Percentiles rank a stretch among this genome's conserved stretches.
Conservation (phyloP, 2,113 vertebrate species). For the Eurystomus gularis region DNA sequence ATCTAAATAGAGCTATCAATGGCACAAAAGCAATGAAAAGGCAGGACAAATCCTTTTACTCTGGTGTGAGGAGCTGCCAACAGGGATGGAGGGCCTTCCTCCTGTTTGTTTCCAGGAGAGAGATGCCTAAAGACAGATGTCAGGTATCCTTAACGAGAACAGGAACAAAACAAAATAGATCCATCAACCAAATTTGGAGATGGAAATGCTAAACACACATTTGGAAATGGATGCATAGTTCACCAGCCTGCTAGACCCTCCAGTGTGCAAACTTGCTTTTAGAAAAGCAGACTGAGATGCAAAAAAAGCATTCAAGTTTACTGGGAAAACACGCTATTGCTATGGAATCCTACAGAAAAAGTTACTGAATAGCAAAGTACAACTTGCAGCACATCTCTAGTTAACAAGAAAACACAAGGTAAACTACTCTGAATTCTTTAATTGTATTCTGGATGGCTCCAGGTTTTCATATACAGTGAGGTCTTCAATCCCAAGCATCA, state of each 20-base stretch:
- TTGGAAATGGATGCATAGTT: not conserved
- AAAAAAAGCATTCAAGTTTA: not conserved
- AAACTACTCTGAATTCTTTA: not conserved
- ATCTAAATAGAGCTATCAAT: not conserved
- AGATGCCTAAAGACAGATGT: not conserved
- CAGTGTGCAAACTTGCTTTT: not conserved
- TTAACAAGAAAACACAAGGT: not conserved
- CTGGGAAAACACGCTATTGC: not conserved
- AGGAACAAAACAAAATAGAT: accelerated
- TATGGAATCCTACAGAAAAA: not conserved
- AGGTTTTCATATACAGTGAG: not conserved
- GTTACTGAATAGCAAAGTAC: not conserved
- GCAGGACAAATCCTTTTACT: not conserved
- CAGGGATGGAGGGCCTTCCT: not conserved
- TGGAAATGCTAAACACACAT: not conserved
- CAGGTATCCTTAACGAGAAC: not conserved
- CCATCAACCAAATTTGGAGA: not conserved
- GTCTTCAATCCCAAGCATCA: not conserved
- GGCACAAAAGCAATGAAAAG: not conserved
- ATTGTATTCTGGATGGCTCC: not conserved
- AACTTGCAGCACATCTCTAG: not conserved
- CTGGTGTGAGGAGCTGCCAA: not conserved
- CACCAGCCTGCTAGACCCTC: not conserved
- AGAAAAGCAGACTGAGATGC: not conserved
- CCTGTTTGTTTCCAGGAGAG: not conserved